Percentiles rank a stretch among this genome's conserved stretches.
Conservation (phyloP, 2,888 invertebrate genomes). For the Bursaphelenchus okinawaensis region DNA sequence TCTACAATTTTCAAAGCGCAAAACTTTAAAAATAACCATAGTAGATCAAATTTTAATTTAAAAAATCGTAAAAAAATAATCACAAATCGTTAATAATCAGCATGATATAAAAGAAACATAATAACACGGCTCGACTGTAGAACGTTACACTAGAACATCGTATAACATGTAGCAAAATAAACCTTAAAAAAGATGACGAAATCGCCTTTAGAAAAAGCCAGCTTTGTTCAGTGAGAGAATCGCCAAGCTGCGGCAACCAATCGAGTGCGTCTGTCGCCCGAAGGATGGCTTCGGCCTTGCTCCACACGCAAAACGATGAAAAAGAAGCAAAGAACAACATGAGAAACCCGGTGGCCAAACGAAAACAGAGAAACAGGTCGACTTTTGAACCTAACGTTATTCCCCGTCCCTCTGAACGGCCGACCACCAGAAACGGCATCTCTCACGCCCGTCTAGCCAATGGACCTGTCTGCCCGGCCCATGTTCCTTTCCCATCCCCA, state of each 20-base stretch:
- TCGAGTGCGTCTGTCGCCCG: neutral
- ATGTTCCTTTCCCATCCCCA: neutral
- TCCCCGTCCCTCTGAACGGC: neutral
- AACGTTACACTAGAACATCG: no score
- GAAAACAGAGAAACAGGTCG: neutral
- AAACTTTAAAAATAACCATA: no score
- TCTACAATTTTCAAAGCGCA: no score
- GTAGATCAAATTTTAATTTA: no score
- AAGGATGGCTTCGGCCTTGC: neutral
- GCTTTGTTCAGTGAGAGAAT: neutral
- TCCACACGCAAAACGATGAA: neutral
- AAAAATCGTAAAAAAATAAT: neutral
- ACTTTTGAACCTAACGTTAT: neutral
- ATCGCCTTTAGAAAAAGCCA: neutral
- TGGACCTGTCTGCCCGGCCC: no score
- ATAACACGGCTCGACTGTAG: no score
- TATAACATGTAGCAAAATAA: neutral
- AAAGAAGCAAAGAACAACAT: neutral
- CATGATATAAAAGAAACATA: no score
- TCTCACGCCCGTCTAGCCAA: neutral
- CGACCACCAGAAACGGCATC: neutral
- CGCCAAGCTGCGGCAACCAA: neutral
- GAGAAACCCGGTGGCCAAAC: neutral
- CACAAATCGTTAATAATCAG: no score
- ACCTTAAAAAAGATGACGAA: neutral